A percentile compares a stretch with the other conserved stretches of the same genome.
These are phyloP conservation scores for Cantharis nigra DNA, from an alignment of 2,888 invertebrate genomes.

Conservation along the genomic window DNA sequence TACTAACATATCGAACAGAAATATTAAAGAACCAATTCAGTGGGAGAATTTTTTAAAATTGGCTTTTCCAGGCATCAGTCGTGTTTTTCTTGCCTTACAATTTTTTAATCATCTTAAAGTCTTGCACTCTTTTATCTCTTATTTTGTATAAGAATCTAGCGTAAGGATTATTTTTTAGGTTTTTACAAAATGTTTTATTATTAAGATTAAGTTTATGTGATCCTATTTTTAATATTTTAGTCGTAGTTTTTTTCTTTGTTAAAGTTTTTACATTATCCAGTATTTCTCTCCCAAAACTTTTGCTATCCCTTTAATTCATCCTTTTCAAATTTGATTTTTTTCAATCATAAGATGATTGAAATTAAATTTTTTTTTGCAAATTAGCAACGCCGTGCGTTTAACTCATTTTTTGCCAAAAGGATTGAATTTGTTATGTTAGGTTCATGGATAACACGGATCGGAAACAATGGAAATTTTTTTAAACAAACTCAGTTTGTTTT, in stretches of 20 bases:
- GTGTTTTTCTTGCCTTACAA: neutral
- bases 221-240: conserved; percentile 50
- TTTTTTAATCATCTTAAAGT: neutral
- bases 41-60: neutral
- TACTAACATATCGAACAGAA: neutral
- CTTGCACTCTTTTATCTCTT: neutral
- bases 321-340: conserved; percentile 28
- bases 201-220: conserved; percentile 49
- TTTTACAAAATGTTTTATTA: conserved; percentile 29
- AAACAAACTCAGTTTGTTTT: too few species aligned
- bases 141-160: neutral
- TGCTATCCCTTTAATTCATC: conserved; percentile 31
- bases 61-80: neutral
- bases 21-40: neutral
- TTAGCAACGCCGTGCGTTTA: neutral
- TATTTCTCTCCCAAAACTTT: conserved; percentile 43
- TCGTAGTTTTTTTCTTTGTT: conserved; percentile 39
- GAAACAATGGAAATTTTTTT: neutral
- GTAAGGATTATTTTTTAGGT: conserved; percentile 29
- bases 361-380: neutral
- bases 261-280: conserved; percentile 48
- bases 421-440: neutral
- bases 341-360: neutral
- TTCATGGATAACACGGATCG: neutral
- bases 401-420: neutral